Conservation (phyloP, 1,140 invertebrate species). For the Arctopsyche grandis region DNA sequence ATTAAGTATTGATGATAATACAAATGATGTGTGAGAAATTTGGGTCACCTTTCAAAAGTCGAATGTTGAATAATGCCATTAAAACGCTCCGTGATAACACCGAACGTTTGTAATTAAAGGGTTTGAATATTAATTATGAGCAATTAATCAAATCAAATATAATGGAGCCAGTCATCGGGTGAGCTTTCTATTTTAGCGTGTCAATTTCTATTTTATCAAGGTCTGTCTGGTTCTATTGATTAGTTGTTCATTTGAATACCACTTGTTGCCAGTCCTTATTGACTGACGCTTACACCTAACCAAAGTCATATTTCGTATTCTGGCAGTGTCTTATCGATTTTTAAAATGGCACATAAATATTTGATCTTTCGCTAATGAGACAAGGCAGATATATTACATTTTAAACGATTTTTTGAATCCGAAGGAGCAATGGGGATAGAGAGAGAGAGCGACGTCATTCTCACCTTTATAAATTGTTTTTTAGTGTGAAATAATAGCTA, state of each 20-base stretch:
- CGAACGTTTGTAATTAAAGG: slow-evolving; percentile 20
- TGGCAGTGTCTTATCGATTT: background rate
- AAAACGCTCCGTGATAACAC: background rate
- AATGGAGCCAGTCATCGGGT: slow-evolving; percentile 11
- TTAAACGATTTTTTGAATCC: no score
- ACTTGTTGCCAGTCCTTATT: slow-evolving; percentile 12
- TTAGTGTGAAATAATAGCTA: no score
- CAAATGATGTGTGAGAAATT: no score
- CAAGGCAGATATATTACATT: no score
- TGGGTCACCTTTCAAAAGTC: no score
- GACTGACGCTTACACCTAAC: no score
- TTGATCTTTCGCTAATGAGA: background rate
- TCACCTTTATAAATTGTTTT: no score
- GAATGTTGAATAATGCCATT: no score
- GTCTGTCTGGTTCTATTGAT: slow-evolving; percentile 7
- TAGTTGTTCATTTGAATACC: slow-evolving; percentile 9
- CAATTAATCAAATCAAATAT: slow-evolving; percentile 29
- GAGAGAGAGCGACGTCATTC: no score
- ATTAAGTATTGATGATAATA: no score
- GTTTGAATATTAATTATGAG: slow-evolving; percentile 7
- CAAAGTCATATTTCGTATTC: no score
- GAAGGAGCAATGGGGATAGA: no score
- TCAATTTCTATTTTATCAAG: slow-evolving; percentile 23
- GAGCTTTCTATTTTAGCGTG: slow-evolving; percentile 28
- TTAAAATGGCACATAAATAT: slow-evolving; percentile 1